phyloP scores from a whole-genome alignment of 2,888 invertebrate genomes.

The Neria commutata region DNA sequence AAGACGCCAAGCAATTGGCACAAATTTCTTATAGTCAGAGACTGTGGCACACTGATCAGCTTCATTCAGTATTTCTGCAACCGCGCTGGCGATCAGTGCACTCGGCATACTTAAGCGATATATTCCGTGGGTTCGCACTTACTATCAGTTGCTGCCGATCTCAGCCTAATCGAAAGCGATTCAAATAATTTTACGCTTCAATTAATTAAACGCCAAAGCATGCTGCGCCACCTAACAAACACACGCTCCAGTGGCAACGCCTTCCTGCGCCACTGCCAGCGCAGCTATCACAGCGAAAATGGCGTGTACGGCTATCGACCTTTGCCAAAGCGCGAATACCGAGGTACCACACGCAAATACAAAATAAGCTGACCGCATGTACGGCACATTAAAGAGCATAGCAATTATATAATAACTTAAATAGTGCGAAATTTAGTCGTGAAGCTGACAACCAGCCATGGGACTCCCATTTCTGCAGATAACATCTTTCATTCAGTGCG shows the following conservation, averaged over 20 bases:
- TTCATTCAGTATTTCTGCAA: not conserved
- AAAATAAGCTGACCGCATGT: not conserved
- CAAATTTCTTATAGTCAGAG: too few species aligned
- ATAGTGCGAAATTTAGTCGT: not conserved
- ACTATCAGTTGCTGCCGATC: too few species aligned
- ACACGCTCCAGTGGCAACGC: conserved; percentile 24
- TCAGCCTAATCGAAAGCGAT: too few species aligned
- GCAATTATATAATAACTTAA: not conserved
- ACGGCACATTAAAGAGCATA: conserved; percentile 14
- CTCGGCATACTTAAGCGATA: too few species aligned
- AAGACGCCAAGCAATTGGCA: too few species aligned
- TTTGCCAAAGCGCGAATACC: conserved; percentile 41
- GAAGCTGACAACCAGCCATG: not conserved
- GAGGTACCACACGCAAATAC: conserved; percentile 43
- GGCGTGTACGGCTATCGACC: conserved; percentile 60
- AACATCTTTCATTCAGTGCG: too few species aligned
- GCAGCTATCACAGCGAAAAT: conserved; percentile 53
- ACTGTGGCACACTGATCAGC: too few species aligned
- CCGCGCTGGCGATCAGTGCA: not conserved
- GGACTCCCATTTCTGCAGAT: too few species aligned
- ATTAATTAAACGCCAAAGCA: conserved; percentile 18
- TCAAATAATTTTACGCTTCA: not conserved
- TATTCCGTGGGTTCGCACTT: too few species aligned
- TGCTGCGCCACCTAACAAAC: conserved; percentile 35
- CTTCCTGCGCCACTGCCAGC: conserved; percentile 30